Percentiles rank a stretch among this genome's conserved stretches.
Evolutionary conservation across 2,888 invertebrate genomes (phyloP).

Genomic region (Cheilosia soror): DNA sequence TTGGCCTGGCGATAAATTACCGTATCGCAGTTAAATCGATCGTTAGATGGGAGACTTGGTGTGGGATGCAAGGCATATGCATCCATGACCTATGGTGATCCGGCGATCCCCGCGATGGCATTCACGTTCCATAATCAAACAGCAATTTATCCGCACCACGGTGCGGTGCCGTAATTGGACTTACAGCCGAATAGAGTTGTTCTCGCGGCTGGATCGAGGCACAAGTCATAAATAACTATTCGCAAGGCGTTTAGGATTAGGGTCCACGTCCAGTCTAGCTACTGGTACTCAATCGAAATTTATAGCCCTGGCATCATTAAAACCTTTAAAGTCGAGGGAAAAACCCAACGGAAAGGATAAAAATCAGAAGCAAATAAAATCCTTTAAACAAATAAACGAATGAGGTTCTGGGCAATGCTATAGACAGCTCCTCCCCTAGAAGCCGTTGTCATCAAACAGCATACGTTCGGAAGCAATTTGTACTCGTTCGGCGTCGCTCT

Average conservation of each 20-base stretch:
- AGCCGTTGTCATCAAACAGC: conserved; percentile 38
- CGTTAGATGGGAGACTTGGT: conserved; percentile 53
- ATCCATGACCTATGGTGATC: conserved; percentile 62
- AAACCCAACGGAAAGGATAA: conserved; percentile 1
- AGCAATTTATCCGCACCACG: conserved; percentile 51
- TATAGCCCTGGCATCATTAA: conserved; percentile 48
- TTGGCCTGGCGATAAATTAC: conserved; percentile 61
- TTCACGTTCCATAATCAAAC: conserved; percentile 55
- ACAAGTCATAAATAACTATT: conserved; percentile 55
- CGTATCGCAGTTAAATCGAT: conserved; percentile 57
- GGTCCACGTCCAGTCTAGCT: conserved; percentile 34
- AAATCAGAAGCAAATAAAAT: conserved; percentile 28
- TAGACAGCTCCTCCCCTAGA: background rate
- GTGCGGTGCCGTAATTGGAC: conserved; percentile 57
- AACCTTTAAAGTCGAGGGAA: conserved; percentile 6
- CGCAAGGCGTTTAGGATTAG: conserved; percentile 43
- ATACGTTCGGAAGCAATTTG: conserved; percentile 63
- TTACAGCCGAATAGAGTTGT: conserved; percentile 49
- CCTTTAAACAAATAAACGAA: conserved; percentile 50
- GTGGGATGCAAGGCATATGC: conserved; percentile 54
- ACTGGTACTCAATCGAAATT: conserved; percentile 25
- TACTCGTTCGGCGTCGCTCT: conserved; percentile 58
- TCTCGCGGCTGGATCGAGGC: conserved; percentile 11
- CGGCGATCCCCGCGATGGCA: conserved; percentile 21
- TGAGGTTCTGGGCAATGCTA: conserved; percentile 19